Conservation (phyloP, 2,888 invertebrate species). For the Eumacrocentrus americanus region DNA sequence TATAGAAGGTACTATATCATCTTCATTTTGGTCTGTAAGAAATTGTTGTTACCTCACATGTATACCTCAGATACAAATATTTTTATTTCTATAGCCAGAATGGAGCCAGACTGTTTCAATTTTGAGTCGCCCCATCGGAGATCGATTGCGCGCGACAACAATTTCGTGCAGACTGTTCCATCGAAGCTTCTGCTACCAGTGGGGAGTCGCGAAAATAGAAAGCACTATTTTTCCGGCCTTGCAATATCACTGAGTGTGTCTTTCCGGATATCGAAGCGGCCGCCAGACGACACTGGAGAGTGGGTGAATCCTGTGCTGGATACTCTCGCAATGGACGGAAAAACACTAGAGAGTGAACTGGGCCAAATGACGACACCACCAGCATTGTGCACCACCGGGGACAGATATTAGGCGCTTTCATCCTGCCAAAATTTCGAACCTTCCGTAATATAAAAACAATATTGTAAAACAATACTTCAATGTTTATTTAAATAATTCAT, state of each 20-base stretch:
- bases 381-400: constrained; percentile 4
- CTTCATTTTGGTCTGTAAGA: background rate
- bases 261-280: constrained; percentile 47
- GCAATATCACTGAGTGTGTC: constrained; percentile 57
- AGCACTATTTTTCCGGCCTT: constrained; percentile 33
- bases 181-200: constrained; percentile 3
- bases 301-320: constrained; percentile 10
- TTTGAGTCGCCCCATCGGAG: constrained; percentile 23
- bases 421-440: background rate
- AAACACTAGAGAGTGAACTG: background rate
- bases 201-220: background rate
- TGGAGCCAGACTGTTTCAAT: constrained; percentile 14
- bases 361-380: constrained; percentile 15
- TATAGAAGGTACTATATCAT: background rate
- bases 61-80: background rate
- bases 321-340: constrained; percentile 5
- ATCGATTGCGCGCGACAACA: constrained; percentile 26
- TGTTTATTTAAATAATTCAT: background rate
- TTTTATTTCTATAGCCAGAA: constrained; percentile 3
- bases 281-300: constrained; percentile 23
- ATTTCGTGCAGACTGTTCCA: constrained; percentile 26
- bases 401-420: too few relatives aligned
- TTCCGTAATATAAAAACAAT: background rate
- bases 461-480: background rate
- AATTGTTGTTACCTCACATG: background rate